A percentile compares a stretch with the other conserved stretches of the same genome.
Conservation (phyloP, 2,113 vertebrate species). For the Antigone vipio region DNA sequence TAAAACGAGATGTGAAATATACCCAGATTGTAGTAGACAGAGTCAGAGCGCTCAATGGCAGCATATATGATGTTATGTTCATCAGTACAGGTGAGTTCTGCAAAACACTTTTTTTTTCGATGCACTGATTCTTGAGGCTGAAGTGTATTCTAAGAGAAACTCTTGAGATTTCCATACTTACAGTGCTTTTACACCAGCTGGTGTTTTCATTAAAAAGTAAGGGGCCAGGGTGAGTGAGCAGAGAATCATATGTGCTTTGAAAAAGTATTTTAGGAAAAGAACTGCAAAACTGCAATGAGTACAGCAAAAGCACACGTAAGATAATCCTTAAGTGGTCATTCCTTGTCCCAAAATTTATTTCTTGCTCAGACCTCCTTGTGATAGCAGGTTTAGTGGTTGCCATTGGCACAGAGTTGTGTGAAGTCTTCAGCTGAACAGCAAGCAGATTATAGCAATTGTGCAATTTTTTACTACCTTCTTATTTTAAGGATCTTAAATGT, state of each 20-base stretch:
- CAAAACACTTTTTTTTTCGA: not conserved
- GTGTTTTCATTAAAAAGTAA: not conserved
- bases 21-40: conserved; percentile 94
- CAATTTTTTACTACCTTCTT: not conserved
- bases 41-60: conserved; percentile 84
- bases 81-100: conserved; percentile 84
- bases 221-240: not conserved
- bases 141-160: not conserved
- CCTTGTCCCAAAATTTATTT: not conserved
- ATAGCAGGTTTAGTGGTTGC: not conserved
- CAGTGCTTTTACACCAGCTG: not conserved
- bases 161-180: not conserved
- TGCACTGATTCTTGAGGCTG: not conserved
- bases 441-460: not conserved
- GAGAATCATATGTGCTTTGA: not conserved
- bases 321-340: not conserved
- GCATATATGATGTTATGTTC: conserved; percentile 89
- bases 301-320: not conserved
- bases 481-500: not conserved
- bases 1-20: conserved; percentile 88
- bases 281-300: not conserved
- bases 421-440: not conserved
- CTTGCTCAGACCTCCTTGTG: not conserved
- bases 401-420: not conserved
- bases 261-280: not conserved